phyloP scores from a whole-genome alignment of 2,888 invertebrate species.

The Deilephila porcellus region DNA sequence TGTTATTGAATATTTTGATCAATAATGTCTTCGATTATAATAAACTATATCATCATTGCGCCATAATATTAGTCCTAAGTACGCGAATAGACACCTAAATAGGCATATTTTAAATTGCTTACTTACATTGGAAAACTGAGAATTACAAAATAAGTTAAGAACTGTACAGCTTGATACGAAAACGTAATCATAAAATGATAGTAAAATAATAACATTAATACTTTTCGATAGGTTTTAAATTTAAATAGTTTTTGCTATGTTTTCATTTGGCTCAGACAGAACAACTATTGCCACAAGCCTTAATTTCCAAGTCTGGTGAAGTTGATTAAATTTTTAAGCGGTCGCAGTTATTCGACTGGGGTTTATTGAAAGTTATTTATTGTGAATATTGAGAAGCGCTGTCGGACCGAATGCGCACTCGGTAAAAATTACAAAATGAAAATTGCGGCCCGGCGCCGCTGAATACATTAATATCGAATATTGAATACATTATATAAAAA shows the following conservation, averaged over 20 bases:
- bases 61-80: too few relatives aligned
- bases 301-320: not conserved
- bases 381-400: slow-evolving; percentile 58
- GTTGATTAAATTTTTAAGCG: not conserved
- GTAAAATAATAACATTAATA: too few relatives aligned
- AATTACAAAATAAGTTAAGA: too few relatives aligned
- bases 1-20: not conserved
- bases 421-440: slow-evolving; percentile 85
- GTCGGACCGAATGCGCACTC: slow-evolving; percentile 69
- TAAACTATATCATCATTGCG: too few relatives aligned
- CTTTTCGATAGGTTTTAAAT: too few relatives aligned
- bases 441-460: slow-evolving; percentile 81
- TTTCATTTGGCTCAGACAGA: too few relatives aligned
- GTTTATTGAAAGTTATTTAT: not conserved
- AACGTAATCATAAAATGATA: too few relatives aligned
- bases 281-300: not conserved
- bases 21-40: not conserved
- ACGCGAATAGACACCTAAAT: too few relatives aligned
- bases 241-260: too few relatives aligned
- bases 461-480: slow-evolving; percentile 85
- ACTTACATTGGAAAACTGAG: too few relatives aligned
- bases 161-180: too few relatives aligned
- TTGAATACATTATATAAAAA: slow-evolving; percentile 83
- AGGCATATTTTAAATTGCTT: too few relatives aligned
- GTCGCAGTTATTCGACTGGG: not conserved